Evolutionary conservation across 2,888 invertebrate species (phyloP).

Genomic region (Pyralis farinalis): DNA sequence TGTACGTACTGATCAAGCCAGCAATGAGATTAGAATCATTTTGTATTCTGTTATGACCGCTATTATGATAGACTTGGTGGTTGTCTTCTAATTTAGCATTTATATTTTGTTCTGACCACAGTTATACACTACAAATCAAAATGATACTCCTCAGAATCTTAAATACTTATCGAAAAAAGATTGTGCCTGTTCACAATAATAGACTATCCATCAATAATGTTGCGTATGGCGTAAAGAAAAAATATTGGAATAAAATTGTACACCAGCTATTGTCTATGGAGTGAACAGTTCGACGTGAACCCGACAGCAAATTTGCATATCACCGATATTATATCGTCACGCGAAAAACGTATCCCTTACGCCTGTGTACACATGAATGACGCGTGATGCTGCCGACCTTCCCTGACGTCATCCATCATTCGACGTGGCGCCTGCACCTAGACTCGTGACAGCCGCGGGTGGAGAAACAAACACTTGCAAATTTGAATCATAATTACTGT

Average conservation of each 20-base stretch:
- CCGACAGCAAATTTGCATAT: conserved; percentile 75
- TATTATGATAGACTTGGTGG: too few relatives aligned
- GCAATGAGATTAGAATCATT: too few relatives aligned
- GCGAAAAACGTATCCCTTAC: conserved; percentile 81
- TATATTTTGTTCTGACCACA: too few relatives aligned
- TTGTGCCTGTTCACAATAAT: too few relatives aligned
- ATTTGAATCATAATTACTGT: conserved; percentile 25
- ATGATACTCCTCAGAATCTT: too few relatives aligned
- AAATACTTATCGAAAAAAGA: too few relatives aligned
- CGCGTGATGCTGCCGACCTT: conserved; percentile 80
- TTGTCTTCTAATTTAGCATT: too few relatives aligned
- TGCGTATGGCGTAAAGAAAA: too few relatives aligned
- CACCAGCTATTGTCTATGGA: conserved; percentile 23
- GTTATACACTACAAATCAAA: too few relatives aligned
- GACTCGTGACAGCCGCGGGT: conserved; percentile 71
- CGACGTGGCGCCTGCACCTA: conserved; percentile 79
- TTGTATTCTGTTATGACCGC: too few relatives aligned
- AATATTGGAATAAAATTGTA: conserved; percentile 1
- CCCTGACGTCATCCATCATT: conserved; percentile 81
- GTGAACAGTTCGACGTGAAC: conserved; percentile 49
- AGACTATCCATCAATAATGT: too few relatives aligned
- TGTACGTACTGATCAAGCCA: too few relatives aligned
- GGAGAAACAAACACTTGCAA: conserved; percentile 21
- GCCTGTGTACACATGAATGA: conserved; percentile 81
- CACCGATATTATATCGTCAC: conserved; percentile 80